phyloP scores from a whole-genome alignment of 2,113 vertebrate genomes.

The Synchiropus splendidus region DNA sequence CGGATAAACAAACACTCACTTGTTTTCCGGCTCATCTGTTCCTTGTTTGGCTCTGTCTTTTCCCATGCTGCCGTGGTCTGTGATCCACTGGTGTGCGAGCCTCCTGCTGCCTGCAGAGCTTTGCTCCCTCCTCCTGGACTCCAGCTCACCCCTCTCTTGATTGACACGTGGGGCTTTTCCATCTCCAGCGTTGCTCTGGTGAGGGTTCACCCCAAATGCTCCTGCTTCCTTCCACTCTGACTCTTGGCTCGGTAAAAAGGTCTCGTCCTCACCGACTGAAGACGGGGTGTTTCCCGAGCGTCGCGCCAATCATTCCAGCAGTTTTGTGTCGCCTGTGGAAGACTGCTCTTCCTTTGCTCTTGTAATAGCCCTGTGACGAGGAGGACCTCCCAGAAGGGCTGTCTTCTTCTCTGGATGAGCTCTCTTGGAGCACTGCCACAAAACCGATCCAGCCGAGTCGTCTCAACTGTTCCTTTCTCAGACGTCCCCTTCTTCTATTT shows the following conservation, averaged over 20 bases:
- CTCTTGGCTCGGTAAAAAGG: too few relatives aligned
- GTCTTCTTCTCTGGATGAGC: constrained; percentile 37
- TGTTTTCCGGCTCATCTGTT: constrained; percentile 60
- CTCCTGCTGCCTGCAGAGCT: constrained; percentile 39
- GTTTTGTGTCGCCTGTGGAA: constrained; percentile 15
- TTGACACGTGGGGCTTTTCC: constrained; percentile 49
- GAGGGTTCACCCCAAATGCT: constrained; percentile 5
- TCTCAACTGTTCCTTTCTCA: constrained; percentile 37
- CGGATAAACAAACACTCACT: constrained; percentile 61
- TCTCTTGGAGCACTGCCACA: constrained; percentile 55
- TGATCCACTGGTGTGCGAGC: constrained; percentile 23
- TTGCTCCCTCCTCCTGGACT: constrained; percentile 49
- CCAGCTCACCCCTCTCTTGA: constrained; percentile 63
- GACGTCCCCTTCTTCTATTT: constrained; percentile 48
- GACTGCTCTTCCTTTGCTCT: constrained; percentile 35
- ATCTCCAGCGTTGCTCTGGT: constrained; percentile 29
- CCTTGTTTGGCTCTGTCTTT: constrained; percentile 45
- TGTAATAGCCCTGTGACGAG: constrained; percentile 35
- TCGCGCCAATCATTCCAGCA: constrained; percentile 34
- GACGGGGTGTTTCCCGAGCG: constrained; percentile 7
- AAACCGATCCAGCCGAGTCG: constrained; percentile 45
- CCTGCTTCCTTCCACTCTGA: constrained; percentile 14
- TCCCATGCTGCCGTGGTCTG: constrained; percentile 49
- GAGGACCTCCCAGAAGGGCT: constrained; percentile 52
- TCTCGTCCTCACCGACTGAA: constrained; percentile 13